Evolutionary conservation across 2,888 invertebrate genomes (phyloP), one percentile per base, ranked within the genome.

Genomic region (Scrobipalpa atriplicella): DNA sequence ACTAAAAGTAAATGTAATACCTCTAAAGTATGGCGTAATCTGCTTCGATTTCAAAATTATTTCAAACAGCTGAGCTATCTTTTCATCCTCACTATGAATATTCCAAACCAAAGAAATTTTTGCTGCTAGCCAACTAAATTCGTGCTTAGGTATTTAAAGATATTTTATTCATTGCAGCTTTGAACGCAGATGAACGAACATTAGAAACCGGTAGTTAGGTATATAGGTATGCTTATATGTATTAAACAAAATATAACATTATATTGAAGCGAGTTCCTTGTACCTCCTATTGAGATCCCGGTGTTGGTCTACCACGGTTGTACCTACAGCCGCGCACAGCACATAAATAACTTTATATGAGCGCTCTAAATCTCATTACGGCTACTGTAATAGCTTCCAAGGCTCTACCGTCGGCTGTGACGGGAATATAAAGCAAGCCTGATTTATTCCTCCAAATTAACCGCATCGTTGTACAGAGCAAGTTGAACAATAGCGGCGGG

Each of bases 261-360:
- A 66, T 62, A 66, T 62, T 66, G 62, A 13, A 63, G 51, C 38
- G 10, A 56, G 13, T 29, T 29, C 54, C 29, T 21, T 29, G 10
- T 56, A 21, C 58, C 69, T 67, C 62, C 66, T 68, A 74, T 74
- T 72, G 71, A 79, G 73, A 74, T 71, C 10, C 21, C 71, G 70
- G 69, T 72, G 47, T 16, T 47, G 47, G 47, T 47, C 47, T 47
- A 16, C 16, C 47, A 69, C 71, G 70, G 71, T 66, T 67, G 66
- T 71, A 69, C 70, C 73, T 71, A 72, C 78, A 81, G 77, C 81
- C 83, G 81, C 83, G 82, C 82, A 82, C 80, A 79, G 78, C 80
- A 83, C 87, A 89, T 89, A 89, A 90, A 89, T 90, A 90, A 90
- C 89, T 85, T 89, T 87, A 87, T 89, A 90, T 90, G 87, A 90